A percentile compares a stretch with the other conserved stretches of the same genome.
These are phyloP conservation scores for Coccyzus lansbergi DNA, from an alignment of 2,797 vertebrate species.

Conservation along the genomic window DNA sequence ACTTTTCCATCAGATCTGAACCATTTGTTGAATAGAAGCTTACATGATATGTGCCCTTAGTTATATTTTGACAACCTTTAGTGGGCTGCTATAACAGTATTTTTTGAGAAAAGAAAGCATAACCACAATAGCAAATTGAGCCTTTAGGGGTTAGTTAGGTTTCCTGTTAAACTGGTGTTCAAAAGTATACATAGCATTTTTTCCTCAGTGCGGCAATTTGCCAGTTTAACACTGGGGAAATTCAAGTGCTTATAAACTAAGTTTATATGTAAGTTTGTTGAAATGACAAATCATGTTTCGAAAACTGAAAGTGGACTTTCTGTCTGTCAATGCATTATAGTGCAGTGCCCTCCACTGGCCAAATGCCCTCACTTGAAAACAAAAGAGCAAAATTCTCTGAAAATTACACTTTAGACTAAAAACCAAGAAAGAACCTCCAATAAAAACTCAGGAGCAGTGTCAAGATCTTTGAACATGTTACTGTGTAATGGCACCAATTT, in stretches of 20 bases:
- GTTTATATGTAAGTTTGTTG: background rate
- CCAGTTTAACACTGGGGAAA: background rate
- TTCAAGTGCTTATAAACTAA: conserved; percentile 19
- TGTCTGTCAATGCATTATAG: background rate
- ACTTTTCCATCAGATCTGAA: background rate
- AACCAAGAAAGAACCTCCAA: background rate
- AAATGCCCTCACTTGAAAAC: background rate
- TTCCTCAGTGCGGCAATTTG: background rate
- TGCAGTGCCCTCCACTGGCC: conserved; percentile 64
- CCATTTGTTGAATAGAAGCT: background rate
- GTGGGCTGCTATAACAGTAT: background rate
- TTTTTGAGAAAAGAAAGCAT: conserved; percentile 10
- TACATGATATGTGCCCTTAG: background rate
- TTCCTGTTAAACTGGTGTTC: conserved; percentile 6
- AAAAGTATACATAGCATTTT: background rate
- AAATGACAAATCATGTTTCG: background rate
- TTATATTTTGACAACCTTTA: background rate
- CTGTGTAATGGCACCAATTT: background rate
- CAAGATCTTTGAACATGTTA: background rate
- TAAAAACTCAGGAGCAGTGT: background rate
- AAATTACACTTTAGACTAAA: background rate
- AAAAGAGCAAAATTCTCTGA: background rate
- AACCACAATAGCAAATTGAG: background rate
- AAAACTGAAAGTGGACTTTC: background rate
- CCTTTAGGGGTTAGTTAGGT: background rate